Conservation (phyloP, 53 echinoderm and acorn worm species). For the Apostichopus leukothele region DNA sequence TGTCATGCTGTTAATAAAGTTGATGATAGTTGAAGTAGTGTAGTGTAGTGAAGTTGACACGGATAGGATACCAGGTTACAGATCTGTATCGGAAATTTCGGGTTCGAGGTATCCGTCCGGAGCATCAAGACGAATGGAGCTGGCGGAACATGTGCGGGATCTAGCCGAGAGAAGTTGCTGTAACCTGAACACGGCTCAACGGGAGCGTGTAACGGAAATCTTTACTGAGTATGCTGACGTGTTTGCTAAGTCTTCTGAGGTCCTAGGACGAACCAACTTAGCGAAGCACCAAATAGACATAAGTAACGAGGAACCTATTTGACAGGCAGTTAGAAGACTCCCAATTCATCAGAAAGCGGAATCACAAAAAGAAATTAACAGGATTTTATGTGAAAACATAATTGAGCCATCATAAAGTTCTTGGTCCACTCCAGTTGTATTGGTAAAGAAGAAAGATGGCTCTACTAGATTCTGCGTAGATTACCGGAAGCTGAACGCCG, state of each 20-base stretch:
- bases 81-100: too few relatives aligned
- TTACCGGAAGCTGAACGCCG: neutral
- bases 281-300: constrained; percentile 55
- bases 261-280: constrained; percentile 47
- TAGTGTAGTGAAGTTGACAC: too few relatives aligned
- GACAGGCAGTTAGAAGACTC: constrained; percentile 41
- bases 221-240: constrained; percentile 19
- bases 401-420: neutral
- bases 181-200: neutral
- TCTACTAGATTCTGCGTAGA: neutral
- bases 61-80: neutral
- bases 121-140: too few relatives aligned
- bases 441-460: constrained; percentile 2
- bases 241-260: constrained; percentile 41
- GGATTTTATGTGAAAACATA: neutral
- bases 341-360: constrained; percentile 20
- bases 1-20: constrained; percentile 40
- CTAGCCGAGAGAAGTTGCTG: constrained; percentile 25
- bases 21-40: too few relatives aligned
- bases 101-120: too few relatives aligned
- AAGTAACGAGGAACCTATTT: constrained; percentile 43
- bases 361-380: neutral
- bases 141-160: constrained; percentile 54
- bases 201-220: neutral
- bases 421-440: neutral